phyloP scores from a whole-genome alignment of 2,113 vertebrate species.

The Tonatia bakeri region DNA sequence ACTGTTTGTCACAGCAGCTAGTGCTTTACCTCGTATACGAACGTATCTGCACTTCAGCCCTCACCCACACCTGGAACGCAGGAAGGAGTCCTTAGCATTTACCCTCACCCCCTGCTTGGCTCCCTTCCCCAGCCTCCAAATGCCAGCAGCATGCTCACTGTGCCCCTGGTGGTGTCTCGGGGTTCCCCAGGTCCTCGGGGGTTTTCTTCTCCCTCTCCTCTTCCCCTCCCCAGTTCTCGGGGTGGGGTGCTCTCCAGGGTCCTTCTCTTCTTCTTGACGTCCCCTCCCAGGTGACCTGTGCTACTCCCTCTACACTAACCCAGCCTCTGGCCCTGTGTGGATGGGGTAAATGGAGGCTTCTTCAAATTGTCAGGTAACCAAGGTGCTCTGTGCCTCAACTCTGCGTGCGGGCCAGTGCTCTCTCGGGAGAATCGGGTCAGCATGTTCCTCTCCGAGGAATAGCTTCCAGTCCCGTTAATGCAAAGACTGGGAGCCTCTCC shows the following conservation, averaged over 20 bases:
- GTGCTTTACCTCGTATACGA: background rate
- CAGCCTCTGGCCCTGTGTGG: background rate
- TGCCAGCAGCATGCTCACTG: background rate
- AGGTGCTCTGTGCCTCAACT: background rate
- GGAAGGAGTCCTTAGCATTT: background rate
- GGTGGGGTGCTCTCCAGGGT: background rate
- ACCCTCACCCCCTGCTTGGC: fast-evolving
- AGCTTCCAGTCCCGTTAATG: fast-evolving
- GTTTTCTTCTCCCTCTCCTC: background rate
- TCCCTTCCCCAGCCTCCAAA: background rate
- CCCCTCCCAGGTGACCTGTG: background rate
- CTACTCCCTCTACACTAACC: background rate
- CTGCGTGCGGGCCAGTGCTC: background rate
- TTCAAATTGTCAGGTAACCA: background rate
- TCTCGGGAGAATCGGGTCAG: background rate
- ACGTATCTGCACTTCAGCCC: background rate
- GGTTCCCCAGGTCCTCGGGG: background rate
- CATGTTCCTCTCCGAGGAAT: background rate
- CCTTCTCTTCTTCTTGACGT: background rate
- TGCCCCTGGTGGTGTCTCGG: background rate
- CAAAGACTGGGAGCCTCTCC: background rate
- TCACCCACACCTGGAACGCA: background rate
- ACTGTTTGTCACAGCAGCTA: background rate
- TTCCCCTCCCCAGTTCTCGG: background rate
- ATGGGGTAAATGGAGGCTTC: background rate